Evolutionary conservation across 2,113 vertebrate genomes (phyloP), one percentile per base, ranked within the genome.

Genomic region (Dromiciops gliroides): DNA sequence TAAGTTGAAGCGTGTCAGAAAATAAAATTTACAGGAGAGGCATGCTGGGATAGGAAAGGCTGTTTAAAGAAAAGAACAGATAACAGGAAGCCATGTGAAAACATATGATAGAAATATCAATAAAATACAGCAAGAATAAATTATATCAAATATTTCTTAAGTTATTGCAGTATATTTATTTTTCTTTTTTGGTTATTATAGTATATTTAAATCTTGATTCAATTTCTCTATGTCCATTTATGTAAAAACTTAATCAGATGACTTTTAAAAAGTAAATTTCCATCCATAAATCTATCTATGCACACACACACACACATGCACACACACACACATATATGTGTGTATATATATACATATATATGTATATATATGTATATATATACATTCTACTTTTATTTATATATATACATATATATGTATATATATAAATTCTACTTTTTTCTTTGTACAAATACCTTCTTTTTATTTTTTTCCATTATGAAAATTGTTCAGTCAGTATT

Each of bases 221-320:
- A 96, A 96, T 94, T 95, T 95, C n/a, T 89, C 88, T 50, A 48
- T 96, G 0, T 26, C 23, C 90, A 52, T 91, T 95, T 95, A 60
- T 37, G 93, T 16, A 94, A 97, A 92, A 89, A 75, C 95, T 97
- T 96, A 98, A 96, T 75, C 24, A 75, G 50, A 92, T 75, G 47
- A 5, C 47, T 95, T 97, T 95, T 50, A 94, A 93, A 91, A 28
- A 95, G 75, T 97, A 95, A 96, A 89, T 96, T 97, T 89, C 19
- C 94, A n/a, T n/a, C n/a, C n/a, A n/a, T n/a, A n/a, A n/a, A n/a
- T n/a, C n/a, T n/a, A n/a, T n/a, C n/a, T n/a, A n/a, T n/a, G n/a
- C n/a, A n/a, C n/a, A n/a, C n/a, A n/a, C n/a, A n/a, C n/a, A n/a
- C n/a, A n/a, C n/a, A n/a, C n/a, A n/a, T n/a, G n/a, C n/a, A n/a